Evolutionary conservation across 2,888 invertebrate genomes (phyloP), one percentile per base, ranked within the genome.

Genomic region (Clivina fossor): DNA sequence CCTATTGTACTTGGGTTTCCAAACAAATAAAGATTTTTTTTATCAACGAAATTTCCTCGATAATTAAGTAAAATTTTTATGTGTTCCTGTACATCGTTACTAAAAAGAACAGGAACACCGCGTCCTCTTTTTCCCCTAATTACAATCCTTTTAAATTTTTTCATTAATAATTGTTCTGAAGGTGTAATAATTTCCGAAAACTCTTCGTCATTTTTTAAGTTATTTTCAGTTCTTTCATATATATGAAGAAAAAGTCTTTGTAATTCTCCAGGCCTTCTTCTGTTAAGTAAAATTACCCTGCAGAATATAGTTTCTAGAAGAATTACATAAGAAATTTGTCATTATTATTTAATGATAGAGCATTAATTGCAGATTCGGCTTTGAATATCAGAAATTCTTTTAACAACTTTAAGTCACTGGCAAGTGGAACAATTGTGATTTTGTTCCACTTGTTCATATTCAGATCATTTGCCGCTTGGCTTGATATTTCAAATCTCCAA

Each of bases 401-500:
- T 40, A 62, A 41, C 46, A 60, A 43, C 58, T 62, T 64, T 18
- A 63, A 28, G 38, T 63, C 63, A 8, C 30, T 44, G 13, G 63
- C 64, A 7, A 64, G 32, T n/a, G 46, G 46, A 11, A 46, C 46
- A 18, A 46, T 46, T 2, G 46, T 32, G 15, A 62, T 28, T 35
- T 61, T 60, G 13, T 61, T 61, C 58, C 57, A 60, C 13, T 48
- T 20, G 40, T 57, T 35, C 3, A 50, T 46, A 26, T 58, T 50
- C 15, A 62, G 40, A 40, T 65, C 61, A 41, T 44, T 59, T 8
- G 58, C 58, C 4, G 61, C 58, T 44, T 62, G 60, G 44, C 43
- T 43, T 5, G 43, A 43, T 19, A 62, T 46, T 30, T 58, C 64
- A 60, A 63, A 24, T 62, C 33, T 7, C 40, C 24, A 50, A 15